Conservation (phyloP, 1,140 invertebrate species). For the Drosophila littoralis region DNA sequence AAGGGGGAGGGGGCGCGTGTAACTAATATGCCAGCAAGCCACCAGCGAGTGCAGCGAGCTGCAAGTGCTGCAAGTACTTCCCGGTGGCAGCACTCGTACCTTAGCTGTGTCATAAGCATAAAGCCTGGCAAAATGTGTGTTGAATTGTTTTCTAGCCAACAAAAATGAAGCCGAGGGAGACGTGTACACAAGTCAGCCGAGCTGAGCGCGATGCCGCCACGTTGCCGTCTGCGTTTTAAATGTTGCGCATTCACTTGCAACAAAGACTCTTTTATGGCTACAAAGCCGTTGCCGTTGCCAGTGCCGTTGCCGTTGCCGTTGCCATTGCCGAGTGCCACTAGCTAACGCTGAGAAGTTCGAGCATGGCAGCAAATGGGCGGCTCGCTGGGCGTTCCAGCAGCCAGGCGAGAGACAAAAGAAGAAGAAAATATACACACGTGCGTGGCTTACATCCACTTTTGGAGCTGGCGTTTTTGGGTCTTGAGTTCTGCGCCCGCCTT, state of each 20-base stretch:
- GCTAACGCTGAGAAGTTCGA: neutral
- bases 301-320: slow-evolving; percentile 9
- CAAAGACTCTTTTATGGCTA: slow-evolving; percentile 29
- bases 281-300: slow-evolving; percentile 12
- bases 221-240: slow-evolving; percentile 46
- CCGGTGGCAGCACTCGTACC: slow-evolving; percentile 6
- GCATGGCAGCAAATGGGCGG: slow-evolving; percentile 9
- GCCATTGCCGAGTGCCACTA: slow-evolving; percentile 9
- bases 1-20: slow-evolving; percentile 16
- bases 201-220: neutral
- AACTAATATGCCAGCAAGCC: slow-evolving; percentile 36
- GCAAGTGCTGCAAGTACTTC: slow-evolving; percentile 13
- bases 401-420: too few relatives aligned
- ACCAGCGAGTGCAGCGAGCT: neutral
- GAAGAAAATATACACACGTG: neutral
- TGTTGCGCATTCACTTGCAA: slow-evolving; percentile 59
- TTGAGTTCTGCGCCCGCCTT: neutral
- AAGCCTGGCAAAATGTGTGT: slow-evolving; percentile 45
- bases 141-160: slow-evolving; percentile 59
- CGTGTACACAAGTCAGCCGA: neutral
- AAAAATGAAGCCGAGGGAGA: slow-evolving; percentile 28
- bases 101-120: slow-evolving; percentile 35
- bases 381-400: neutral
- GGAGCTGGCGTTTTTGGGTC: neutral
- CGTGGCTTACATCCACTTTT: slow-evolving; percentile 25